A percentile compares a stretch with the other conserved stretches of the same genome.
Conservation (phyloP, 2,113 vertebrate genomes). For the Cromileptes altivelis region DNA sequence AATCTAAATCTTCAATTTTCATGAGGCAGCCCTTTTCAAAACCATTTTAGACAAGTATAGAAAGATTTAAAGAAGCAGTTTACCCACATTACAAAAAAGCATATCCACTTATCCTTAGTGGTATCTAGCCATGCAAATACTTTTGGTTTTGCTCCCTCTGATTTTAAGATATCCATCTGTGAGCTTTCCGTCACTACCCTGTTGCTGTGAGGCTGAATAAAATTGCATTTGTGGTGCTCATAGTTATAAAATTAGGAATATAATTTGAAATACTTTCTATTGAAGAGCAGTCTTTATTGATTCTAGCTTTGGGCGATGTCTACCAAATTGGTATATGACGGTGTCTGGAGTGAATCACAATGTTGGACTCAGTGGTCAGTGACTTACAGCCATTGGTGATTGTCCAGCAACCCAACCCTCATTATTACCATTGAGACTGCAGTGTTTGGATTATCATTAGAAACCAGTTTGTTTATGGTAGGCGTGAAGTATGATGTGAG, state of each 20-base stretch:
- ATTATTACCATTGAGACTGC: background rate
- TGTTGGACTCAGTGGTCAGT: no score
- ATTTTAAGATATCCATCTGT: constrained; percentile 10
- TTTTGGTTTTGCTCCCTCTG: no score
- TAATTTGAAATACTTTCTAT: background rate
- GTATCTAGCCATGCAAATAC: no score
- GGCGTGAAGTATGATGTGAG: no score
- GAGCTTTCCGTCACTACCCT: background rate
- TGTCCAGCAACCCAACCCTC: no score
- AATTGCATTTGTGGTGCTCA: background rate
- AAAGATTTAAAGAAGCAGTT: background rate
- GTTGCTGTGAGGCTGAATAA: background rate
- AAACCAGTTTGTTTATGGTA: background rate
- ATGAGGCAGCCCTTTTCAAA: no score
- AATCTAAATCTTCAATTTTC: no score
- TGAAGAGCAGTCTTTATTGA: background rate
- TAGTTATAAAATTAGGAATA: background rate
- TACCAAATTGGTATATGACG: no score
- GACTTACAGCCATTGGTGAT: no score
- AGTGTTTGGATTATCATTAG: background rate
- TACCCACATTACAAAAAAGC: background rate
- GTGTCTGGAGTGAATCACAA: no score
- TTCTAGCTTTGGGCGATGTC: no score
- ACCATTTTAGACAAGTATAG: background rate
- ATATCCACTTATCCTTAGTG: no score